Percentiles rank a stretch among this genome's conserved stretches.
Evolutionary conservation across 2,888 invertebrate genomes (phyloP).

Genomic region (Andrena hattorfiana): DNA sequence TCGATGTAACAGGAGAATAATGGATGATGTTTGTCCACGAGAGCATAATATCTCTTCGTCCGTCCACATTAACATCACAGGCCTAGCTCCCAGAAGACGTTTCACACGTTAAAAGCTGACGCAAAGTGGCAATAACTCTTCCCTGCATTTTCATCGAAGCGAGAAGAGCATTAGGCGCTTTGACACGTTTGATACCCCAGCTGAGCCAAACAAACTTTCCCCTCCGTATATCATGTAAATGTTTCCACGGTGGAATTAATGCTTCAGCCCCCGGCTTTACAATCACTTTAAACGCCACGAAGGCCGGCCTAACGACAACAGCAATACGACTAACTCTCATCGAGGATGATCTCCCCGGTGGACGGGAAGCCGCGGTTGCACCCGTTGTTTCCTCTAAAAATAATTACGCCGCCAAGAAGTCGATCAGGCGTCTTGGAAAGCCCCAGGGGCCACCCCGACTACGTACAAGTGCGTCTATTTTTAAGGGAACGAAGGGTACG

Average conservation of each 20-base stretch:
- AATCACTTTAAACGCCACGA: background rate
- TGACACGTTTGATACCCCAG: background rate
- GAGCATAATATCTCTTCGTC: background rate
- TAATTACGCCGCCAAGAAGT: slow-evolving; percentile 9
- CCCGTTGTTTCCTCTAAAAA: background rate
- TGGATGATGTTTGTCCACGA: background rate
- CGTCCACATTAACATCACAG: background rate
- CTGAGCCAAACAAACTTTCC: background rate
- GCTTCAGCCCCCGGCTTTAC: background rate
- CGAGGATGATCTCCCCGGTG: background rate
- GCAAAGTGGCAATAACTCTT: background rate
- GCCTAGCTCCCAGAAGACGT: background rate
- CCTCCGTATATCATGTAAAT: background rate
- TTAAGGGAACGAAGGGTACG: slow-evolving; percentile 18
- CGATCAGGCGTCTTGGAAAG: background rate
- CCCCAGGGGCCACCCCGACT: slow-evolving; percentile 7
- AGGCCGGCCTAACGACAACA: too few species aligned
- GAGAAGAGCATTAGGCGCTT: too few species aligned
- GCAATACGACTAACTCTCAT: background rate
- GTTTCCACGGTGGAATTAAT: background rate
- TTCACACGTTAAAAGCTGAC: background rate
- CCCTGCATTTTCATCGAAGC: background rate
- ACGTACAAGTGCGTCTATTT: slow-evolving; percentile 52
- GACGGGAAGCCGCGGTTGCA: background rate
- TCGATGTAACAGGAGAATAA: too few species aligned